Evolutionary conservation across 2,113 vertebrate species (phyloP).

Genomic region (Vombatus ursinus): DNA sequence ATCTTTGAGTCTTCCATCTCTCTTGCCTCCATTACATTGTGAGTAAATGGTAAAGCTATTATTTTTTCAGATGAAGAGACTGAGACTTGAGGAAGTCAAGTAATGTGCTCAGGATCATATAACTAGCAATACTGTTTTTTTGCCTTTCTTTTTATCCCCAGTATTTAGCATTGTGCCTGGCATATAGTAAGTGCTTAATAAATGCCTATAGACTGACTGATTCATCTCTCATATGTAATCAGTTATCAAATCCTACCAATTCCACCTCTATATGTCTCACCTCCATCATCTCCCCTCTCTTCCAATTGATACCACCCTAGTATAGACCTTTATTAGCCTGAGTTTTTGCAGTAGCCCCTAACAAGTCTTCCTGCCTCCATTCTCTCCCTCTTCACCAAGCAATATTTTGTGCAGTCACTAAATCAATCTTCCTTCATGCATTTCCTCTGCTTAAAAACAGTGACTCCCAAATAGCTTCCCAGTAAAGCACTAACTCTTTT

Average conservation of each 20-base stretch:
- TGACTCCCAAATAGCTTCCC: not conserved
- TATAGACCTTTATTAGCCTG: not conserved
- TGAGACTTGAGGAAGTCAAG: too few species aligned
- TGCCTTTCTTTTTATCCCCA: not conserved
- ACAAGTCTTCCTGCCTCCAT: not conserved
- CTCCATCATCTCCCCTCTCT: not conserved
- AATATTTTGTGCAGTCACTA: not conserved
- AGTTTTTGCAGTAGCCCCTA: not conserved
- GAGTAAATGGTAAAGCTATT: not conserved
- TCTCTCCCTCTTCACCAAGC: not conserved
- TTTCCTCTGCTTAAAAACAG: not conserved
- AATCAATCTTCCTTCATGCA: not conserved
- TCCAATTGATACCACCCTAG: not conserved
- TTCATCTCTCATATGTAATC: not conserved
- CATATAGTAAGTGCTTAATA: not conserved
- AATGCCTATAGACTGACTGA: not conserved
- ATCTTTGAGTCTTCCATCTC: not conserved
- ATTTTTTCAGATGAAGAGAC: too few species aligned
- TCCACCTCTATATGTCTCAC: not conserved
- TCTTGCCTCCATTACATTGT: not conserved
- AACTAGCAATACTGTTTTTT: too few species aligned
- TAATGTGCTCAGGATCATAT: too few species aligned
- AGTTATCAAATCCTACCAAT: not conserved
- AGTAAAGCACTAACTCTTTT: not conserved
- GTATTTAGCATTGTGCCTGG: not conserved